Evolutionary conservation across 2,888 invertebrate genomes (phyloP).

Genomic region (Argyresthia goedartella): DNA sequence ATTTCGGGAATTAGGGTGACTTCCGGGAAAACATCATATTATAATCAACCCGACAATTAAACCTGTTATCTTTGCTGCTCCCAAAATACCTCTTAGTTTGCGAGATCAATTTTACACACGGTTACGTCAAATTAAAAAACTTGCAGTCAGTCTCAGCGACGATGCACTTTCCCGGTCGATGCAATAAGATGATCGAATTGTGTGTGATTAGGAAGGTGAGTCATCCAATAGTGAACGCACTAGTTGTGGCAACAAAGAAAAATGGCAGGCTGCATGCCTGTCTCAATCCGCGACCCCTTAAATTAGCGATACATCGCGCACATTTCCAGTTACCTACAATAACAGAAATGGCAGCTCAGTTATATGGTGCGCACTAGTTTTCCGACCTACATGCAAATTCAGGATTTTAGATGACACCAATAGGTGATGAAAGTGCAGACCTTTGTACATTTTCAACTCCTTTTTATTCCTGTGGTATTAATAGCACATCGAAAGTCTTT

Average conservation of each 20-base stretch:
- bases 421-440: no score
- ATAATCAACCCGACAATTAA: no score
- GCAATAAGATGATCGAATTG: conserved; percentile 10
- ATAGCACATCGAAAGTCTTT: conserved; percentile 7
- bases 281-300: conserved; percentile 14
- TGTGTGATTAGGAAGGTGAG: conserved; percentile 12
- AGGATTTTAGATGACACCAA: background rate
- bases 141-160: conserved; percentile 15
- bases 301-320: no score
- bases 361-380: background rate
- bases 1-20: conserved; percentile 14
- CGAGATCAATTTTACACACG: conserved; percentile 10
- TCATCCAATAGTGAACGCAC: conserved; percentile 15
- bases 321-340: no score
- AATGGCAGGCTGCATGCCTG: conserved; percentile 12
- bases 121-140: conserved; percentile 14
- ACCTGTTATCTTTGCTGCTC: no score
- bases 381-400: background rate
- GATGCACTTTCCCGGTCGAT: conserved; percentile 9
- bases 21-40: conserved; percentile 14
- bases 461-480: conserved; percentile 5
- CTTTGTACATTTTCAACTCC: conserved; percentile 7
- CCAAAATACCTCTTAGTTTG: no score
- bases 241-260: conserved; percentile 16
- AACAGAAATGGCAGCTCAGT: no score